Evolutionary conservation across 2,888 invertebrate species (phyloP).

Genomic region (Tenthredo livida): DNA sequence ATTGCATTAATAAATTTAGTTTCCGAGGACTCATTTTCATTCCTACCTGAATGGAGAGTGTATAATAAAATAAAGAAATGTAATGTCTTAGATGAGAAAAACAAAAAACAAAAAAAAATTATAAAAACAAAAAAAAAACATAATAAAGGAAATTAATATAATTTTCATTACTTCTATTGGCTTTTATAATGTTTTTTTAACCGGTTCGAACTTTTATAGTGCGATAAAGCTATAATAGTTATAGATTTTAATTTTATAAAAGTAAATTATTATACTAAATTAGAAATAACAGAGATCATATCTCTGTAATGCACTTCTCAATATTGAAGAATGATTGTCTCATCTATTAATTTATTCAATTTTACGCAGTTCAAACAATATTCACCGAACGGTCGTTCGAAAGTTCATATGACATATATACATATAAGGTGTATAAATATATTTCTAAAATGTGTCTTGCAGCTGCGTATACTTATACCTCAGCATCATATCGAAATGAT

Average conservation of each 20-base stretch:
- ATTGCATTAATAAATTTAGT: conserved; percentile 3
- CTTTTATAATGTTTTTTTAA: background rate
- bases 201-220: background rate
- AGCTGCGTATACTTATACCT: conserved; percentile 7
- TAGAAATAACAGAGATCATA: background rate
- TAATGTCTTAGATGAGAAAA: conserved; percentile 27
- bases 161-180: conserved; percentile 36
- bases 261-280: background rate
- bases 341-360: background rate
- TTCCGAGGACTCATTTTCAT: conserved; percentile 21
- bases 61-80: conserved; percentile 32
- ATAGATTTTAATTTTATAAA: background rate
- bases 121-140: background rate
- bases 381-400: background rate
- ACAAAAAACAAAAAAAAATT: background rate
- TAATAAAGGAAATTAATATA: conserved; percentile 41
- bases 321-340: background rate
- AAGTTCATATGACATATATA: background rate
- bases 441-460: conserved; percentile 1
- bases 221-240: background rate
- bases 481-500: conserved; percentile 15
- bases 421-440: background rate
- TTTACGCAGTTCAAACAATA: background rate
- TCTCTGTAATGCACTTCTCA: background rate
- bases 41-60: conserved; percentile 35